A percentile compares a stretch with the other conserved stretches of the same genome.
These are phyloP conservation scores for Nyleta sp. DNA, from an alignment of 2,888 invertebrate genomes.

Conservation along the genomic window DNA sequence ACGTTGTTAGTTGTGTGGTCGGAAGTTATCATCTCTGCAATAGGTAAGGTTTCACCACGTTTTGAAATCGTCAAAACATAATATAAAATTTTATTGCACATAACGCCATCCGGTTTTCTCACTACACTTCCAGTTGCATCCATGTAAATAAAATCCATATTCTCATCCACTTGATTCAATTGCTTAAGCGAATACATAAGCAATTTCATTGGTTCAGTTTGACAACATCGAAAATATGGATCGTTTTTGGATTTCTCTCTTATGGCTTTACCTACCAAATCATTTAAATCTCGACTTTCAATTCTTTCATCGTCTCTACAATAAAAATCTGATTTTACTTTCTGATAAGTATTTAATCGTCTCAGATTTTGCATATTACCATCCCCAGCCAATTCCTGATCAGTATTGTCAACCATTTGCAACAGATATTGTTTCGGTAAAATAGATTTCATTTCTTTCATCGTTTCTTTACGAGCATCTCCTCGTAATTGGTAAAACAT, in stretches of 20 bases:
- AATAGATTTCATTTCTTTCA: neutral
- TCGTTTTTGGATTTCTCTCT: too few species aligned
- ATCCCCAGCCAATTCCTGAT: neutral
- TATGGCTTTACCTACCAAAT: conserved; percentile 3
- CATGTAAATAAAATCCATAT: conserved; percentile 5
- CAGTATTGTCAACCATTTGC: neutral
- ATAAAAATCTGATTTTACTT: neutral
- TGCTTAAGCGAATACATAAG: conserved; percentile 12
- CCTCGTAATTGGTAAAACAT: neutral
- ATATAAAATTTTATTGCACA: too few species aligned
- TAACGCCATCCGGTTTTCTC: too few species aligned
- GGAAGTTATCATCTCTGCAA: conserved; percentile 22
- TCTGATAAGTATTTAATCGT: conserved; percentile 5
- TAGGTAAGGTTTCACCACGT: neutral
- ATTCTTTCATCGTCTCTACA: conserved; percentile 22
- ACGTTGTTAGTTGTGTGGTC: conserved; percentile 2
- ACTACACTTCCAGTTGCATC: conserved; percentile 23
- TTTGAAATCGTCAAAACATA: neutral
- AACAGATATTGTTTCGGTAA: neutral
- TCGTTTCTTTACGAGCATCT: too few species aligned
- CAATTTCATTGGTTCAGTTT: conserved; percentile 7
- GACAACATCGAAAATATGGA: conserved; percentile 2
- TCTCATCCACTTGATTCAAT: neutral
- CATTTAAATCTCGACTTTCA: conserved; percentile 20
- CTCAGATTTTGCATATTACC: conserved; percentile 1